Evolutionary conservation across 2,113 vertebrate species (phyloP), one percentile per base, ranked within the genome.

Genomic region (Chionis minor): DNA sequence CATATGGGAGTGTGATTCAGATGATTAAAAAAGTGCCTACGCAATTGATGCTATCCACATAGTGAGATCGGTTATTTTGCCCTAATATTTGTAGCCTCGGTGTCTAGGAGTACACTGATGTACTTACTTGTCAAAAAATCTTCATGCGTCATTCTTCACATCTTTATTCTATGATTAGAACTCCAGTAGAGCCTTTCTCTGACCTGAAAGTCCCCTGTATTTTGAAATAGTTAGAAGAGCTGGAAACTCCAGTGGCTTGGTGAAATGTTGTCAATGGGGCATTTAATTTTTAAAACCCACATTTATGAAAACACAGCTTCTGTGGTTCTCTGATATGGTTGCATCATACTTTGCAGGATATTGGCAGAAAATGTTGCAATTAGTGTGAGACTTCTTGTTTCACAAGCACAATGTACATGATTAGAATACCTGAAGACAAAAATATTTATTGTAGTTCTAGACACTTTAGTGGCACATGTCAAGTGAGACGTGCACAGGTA

Each of bases 261-360:
- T 79, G 66, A 91, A 91, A 71, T 56, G 44, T 67, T 87, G 62
- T 69, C 66, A 77, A 5, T 54, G 26, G 35, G 26, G 19, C 54
- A 56, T 88, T 95, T 95, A 4, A 42, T 86, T 95, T 96, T 91
- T 66, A 72, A 95, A 92, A 32, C 33, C 70, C 66, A 61, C 54
- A 77, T 86, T 24, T 82, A 85, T 77, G 62, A 61, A 94, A 91
- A 82, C 70, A 90, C 4, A 2, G 24, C 27, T 93, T 90, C 73
- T 90, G 91, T 72, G 81, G 61, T 84, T 94, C 61, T 91, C 24
- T 93, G 90, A 82, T 94, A 65, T 2, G 4, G 19, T 88, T 88
- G 89, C 62, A n/a, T 91, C 73, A 87, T 49, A 56, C n/a, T 96
- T 91, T 27, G 24, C 27, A 66, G 70, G 38, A 65, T 85, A 32